Conservation (phyloP, 1,140 invertebrate species). For the Harlomillsia oculata region DNA sequence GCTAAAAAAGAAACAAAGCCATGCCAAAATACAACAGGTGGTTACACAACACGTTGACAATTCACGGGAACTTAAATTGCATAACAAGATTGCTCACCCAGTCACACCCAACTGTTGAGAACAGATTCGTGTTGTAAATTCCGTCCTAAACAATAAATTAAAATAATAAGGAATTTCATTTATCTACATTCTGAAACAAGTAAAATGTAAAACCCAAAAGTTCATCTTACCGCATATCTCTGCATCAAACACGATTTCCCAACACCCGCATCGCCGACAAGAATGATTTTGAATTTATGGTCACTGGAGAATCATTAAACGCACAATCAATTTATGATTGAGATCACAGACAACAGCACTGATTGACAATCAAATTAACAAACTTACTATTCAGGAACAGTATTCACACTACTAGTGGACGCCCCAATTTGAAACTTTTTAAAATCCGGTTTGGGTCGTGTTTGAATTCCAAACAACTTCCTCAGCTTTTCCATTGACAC, state of each 20-base stretch:
- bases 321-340: too few species aligned
- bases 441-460: conserved; percentile 10
- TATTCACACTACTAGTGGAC: too few species aligned
- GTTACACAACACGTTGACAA: too few species aligned
- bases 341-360: not conserved
- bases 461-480: conserved; percentile 26
- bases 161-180: not conserved
- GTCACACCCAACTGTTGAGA: conserved; percentile 31
- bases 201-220: not conserved
- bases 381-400: conserved; percentile 3
- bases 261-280: conserved; percentile 30
- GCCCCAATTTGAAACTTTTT: not conserved
- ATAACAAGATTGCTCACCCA: conserved; percentile 30
- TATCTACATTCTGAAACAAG: not conserved
- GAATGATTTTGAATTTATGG: conserved; percentile 33
- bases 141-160: conserved; percentile 24
- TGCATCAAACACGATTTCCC: conserved; percentile 32
- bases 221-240: conserved; percentile 22
- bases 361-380: not conserved
- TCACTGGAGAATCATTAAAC: conserved; percentile 29
- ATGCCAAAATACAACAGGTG: too few species aligned
- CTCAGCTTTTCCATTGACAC: conserved; percentile 19
- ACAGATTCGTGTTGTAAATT: conserved; percentile 17
- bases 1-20: conserved; percentile 17
- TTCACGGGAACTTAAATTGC: too few species aligned